Conservation (phyloP, 2,797 vertebrate species). For the Silurus lanzhouensis region DNA sequence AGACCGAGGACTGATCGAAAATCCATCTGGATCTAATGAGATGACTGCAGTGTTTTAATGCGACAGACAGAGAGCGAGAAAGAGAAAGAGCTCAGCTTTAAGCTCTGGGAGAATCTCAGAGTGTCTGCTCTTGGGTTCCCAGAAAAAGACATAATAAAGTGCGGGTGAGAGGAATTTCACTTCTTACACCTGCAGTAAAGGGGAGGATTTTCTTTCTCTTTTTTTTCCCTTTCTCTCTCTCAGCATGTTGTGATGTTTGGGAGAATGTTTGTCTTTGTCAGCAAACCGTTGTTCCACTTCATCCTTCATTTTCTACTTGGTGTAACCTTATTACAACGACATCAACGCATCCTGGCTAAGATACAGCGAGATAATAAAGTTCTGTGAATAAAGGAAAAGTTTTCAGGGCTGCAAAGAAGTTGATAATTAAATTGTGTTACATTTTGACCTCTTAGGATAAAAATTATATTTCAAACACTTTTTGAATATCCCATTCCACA, state of each 20-base stretch:
- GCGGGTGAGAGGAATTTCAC: not conserved
- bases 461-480: too few species aligned
- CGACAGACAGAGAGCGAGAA: not conserved
- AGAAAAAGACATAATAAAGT: not conserved
- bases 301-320: constrained; percentile 8
- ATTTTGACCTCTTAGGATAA: too few species aligned
- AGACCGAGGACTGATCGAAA: constrained; percentile 26
- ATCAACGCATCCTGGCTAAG: not conserved
- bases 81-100: too few species aligned
- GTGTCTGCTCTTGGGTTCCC: not conserved
- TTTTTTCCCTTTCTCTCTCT: not conserved
- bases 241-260: not conserved
- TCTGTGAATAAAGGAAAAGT: not conserved
- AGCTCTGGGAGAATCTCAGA: not conserved
- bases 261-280: constrained; percentile 27
- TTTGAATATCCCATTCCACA: too few species aligned
- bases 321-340: not conserved
- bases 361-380: not conserved
- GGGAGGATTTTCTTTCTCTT: too few species aligned
- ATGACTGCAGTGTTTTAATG: constrained; percentile 27
- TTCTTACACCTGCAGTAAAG: constrained; percentile 13
- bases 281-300: constrained; percentile 25
- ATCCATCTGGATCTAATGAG: constrained; percentile 33
- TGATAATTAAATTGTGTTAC: too few species aligned
- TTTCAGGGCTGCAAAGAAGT: not conserved